These are phyloP conservation scores for Sitophilus oryzae DNA, from an alignment of 1,140 invertebrate genomes.

Conservation along the genomic window DNA sequence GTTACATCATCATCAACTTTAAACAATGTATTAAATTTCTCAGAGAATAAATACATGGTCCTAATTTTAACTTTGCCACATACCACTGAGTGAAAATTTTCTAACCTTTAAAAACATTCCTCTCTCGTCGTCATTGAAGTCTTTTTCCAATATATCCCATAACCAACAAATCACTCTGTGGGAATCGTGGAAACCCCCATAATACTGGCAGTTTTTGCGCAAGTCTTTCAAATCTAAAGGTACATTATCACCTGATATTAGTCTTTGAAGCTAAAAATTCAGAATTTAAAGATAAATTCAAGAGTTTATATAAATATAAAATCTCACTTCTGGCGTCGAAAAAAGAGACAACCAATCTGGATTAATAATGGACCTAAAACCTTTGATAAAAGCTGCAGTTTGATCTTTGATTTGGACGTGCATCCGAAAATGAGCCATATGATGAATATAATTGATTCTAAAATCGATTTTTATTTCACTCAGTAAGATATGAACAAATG, in stretches of 20 bases:
- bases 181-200: conserved; percentile 98
- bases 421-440: conserved; percentile 98
- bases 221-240: conserved; percentile 88
- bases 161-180: conserved; percentile 97
- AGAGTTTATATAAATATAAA: not conserved
- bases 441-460: conserved; percentile 94
- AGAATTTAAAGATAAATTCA: not conserved
- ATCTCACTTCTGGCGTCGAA: conserved; percentile 85
- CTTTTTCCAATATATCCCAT: conserved; percentile 96
- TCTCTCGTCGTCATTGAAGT: conserved; percentile 88
- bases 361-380: conserved; percentile 93
- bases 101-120: conserved; percentile 85
- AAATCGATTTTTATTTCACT: no score
- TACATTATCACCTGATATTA: conserved; percentile 88
- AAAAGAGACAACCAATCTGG: conserved; percentile 93
- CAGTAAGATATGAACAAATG: no score
- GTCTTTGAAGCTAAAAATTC: conserved; percentile 63
- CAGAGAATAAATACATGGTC: not conserved
- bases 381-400: conserved; percentile 90
- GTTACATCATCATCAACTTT: no score
- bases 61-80: not conserved
- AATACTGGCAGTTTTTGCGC: conserved; percentile 92
- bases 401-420: conserved; percentile 96
- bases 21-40: no score
- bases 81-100: not conserved